Percentiles rank a stretch among this genome's conserved stretches.
These are phyloP conservation scores for Trichonephila inaurata DNA, from an alignment of 1,140 invertebrate genomes.

Conservation along the genomic window DNA sequence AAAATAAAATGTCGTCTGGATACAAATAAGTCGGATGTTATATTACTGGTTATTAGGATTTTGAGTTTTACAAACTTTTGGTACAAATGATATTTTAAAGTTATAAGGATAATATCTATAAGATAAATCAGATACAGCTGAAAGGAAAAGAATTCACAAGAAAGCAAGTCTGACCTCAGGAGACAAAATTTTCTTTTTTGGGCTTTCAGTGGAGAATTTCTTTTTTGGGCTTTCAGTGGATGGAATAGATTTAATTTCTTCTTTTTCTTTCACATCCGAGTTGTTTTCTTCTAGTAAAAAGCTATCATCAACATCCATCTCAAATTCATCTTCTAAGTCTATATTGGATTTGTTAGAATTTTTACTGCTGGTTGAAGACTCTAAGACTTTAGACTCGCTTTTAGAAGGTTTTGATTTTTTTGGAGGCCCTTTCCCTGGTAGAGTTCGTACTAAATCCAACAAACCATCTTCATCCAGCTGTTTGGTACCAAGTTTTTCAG, in stretches of 20 bases:
- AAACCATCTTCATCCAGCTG: constrained; percentile 91
- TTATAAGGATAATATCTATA: too few relatives aligned
- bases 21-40: too few relatives aligned
- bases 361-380: constrained; percentile 43
- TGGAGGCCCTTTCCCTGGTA: constrained; percentile 58
- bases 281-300: not conserved
- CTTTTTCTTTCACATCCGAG: not conserved
- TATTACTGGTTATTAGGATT: too few relatives aligned
- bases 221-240: not conserved
- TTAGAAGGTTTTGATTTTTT: not conserved
- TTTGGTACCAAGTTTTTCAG: constrained; percentile 82
- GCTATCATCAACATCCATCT: constrained; percentile 36
- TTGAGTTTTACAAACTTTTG: too few relatives aligned
- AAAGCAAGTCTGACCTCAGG: not conserved
- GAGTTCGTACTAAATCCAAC: constrained; percentile 87
- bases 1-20: too few relatives aligned
- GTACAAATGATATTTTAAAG: too few relatives aligned
- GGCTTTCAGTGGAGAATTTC: not conserved
- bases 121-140: too few relatives aligned
- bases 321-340: constrained; percentile 48
- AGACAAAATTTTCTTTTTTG: not conserved
- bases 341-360: not conserved
- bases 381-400: not conserved
- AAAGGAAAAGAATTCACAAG: too few relatives aligned
- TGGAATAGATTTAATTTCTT: not conserved